These are phyloP conservation scores for Drosophila nr. fundita DNA, from an alignment of 2,888 invertebrate species.

Conservation along the genomic window DNA sequence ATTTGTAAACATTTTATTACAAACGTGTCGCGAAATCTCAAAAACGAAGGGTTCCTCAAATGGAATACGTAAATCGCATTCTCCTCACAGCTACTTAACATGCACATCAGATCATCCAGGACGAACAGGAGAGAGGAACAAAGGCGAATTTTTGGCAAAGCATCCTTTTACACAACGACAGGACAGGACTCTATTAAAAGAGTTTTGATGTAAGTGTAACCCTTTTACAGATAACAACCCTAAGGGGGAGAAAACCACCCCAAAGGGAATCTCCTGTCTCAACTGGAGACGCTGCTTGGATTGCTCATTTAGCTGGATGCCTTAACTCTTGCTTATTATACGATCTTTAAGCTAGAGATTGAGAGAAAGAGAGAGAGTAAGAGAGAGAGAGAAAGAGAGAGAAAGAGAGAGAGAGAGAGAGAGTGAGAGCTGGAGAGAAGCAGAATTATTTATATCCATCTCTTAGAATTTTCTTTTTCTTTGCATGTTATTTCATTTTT, in stretches of 20 bases:
- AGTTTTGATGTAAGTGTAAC: constrained; percentile 38
- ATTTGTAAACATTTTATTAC: constrained; percentile 79
- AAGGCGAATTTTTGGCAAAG: constrained; percentile 38
- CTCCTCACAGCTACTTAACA: constrained; percentile 59
- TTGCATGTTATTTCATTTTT: constrained; percentile 58
- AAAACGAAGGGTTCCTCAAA: background rate
- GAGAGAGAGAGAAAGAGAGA: background rate
- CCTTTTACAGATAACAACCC: constrained; percentile 27
- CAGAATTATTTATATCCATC: background rate
- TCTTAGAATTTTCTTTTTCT: constrained; percentile 25
- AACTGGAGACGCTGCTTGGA: constrained; percentile 1
- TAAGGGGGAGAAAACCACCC: constrained; percentile 13
- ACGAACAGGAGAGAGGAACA: constrained; percentile 22
- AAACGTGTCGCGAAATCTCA: constrained; percentile 27
- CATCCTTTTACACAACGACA: constrained; percentile 30
- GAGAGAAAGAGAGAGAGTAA: background rate
- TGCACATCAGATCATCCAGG: constrained; percentile 30
- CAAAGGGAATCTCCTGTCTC: constrained; percentile 5
- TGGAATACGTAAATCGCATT: constrained; percentile 37
- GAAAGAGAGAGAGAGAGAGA: background rate
- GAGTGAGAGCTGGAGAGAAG: background rate
- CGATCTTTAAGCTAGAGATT: background rate
- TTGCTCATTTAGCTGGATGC: constrained; percentile 14
- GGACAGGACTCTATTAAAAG: constrained; percentile 41
- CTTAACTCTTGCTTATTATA: background rate